Evolutionary conservation across 2,797 vertebrate species (phyloP).

Genomic region (Craterocephalus amniculus): DNA sequence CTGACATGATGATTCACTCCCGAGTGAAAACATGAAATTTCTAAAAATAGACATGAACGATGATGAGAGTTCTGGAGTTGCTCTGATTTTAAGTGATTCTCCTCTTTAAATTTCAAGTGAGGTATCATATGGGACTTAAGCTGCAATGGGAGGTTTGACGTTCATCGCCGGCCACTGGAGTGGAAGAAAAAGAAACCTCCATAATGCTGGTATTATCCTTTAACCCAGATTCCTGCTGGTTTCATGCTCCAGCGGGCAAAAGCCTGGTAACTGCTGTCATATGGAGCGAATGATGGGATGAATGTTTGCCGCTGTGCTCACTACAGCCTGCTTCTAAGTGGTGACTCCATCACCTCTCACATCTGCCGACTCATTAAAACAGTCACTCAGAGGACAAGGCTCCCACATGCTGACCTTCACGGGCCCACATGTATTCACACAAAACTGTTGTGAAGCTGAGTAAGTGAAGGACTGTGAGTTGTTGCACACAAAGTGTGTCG

Average conservation of each 20-base stretch:
- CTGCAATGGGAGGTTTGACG: constrained; percentile 18
- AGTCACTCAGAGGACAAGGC: constrained; percentile 42
- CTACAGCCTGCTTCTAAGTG: constrained; percentile 71
- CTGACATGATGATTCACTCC: constrained; percentile 31
- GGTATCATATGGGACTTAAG: constrained; percentile 14
- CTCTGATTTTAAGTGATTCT: constrained; percentile 21
- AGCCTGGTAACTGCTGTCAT: constrained; percentile 61
- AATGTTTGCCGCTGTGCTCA: constrained; percentile 66
- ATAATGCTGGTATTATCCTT: constrained; percentile 51
- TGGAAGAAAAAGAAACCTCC: constrained; percentile 2
- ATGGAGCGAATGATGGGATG: constrained; percentile 73
- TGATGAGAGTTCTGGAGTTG: not conserved
- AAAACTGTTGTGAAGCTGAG: constrained; percentile 11
- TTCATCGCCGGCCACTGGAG: constrained; percentile 24
- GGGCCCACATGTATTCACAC: constrained; percentile 24
- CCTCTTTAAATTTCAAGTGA: constrained; percentile 14
- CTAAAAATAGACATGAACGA: not conserved
- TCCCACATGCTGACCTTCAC: constrained; percentile 32
- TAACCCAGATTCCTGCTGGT: constrained; percentile 67
- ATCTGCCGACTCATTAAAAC: constrained; percentile 74
- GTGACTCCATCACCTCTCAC: constrained; percentile 69
- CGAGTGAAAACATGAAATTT: constrained; percentile 13
- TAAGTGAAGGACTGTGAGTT: constrained; percentile 13
- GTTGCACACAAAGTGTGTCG: constrained; percentile 23
- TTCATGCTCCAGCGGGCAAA: constrained; percentile 58